Evolutionary conservation across 1,140 invertebrate genomes (phyloP), one percentile per base, ranked within the genome.

Genomic region (Heliothis subflexa): DNA sequence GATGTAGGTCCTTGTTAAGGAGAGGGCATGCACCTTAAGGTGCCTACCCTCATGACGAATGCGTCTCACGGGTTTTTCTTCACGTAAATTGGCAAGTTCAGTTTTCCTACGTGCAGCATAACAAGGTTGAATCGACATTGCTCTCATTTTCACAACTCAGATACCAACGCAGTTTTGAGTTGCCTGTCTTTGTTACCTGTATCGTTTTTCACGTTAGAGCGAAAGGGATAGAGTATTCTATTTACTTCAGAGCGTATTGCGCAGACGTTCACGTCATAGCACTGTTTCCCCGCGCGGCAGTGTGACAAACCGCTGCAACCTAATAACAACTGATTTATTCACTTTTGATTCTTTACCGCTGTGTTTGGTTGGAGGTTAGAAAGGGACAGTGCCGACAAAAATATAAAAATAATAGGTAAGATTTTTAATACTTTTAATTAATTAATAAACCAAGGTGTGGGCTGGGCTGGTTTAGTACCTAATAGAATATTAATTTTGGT

Each of bases 261-360:
- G 85, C 81, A 76, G 82, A 77, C 85, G 83, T 79, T 70, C 33
- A 55, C 81, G 85, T 85, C 83, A 86, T 72, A 13, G 64, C 21
- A 21, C 45, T 68, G 14, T 79, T 82, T 83, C 77, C 78, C 78
- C 74, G 66, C 50, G 33, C 74, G 62, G 18, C 71, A 54, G 73
- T 64, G 59, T 83, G 77, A 81, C 78, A 71, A 81, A 73, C 66
- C 72, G 54, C 59, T 62, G 59, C 62, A 76, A 81, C 71, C 62
- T 28, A 61, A 74, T 28, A 68, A 66, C 47, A 13, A 52, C 52
- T 79, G 68, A 78, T 57, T 79, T 70, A 79, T 75, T 75, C 78
- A 71, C 40, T 45, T 77, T 66, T 78, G 54, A 62, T 66, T 49
- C 50, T 68, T 40, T 64, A 25, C 61, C 62, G 73, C 72, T 50